These are phyloP conservation scores for Mythimna ferrago DNA, from an alignment of 2,888 invertebrate genomes.

Conservation along the genomic window DNA sequence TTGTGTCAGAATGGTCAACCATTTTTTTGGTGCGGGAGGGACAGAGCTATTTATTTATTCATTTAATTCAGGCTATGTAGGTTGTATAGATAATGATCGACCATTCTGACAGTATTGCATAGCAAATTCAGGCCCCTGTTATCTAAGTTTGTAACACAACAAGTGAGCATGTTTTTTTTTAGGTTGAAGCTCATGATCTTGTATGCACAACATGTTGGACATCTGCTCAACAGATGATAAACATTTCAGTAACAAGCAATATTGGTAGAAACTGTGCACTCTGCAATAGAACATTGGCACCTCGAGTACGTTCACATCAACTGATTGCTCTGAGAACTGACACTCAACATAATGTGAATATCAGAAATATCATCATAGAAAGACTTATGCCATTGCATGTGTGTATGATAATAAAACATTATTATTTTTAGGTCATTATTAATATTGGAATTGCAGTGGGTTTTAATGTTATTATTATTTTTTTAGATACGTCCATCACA, in stretches of 20 bases:
- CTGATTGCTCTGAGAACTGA: conserved; percentile 22
- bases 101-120: neutral
- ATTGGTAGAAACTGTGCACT: conserved; percentile 14
- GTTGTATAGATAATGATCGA: neutral
- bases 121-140: too few species aligned
- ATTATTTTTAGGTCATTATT: conserved; percentile 5
- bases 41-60: too few species aligned
- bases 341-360: conserved; percentile 20
- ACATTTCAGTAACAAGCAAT: neutral
- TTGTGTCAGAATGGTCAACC: too few species aligned
- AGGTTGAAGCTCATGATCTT: conserved; percentile 21
- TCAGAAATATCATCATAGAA: conserved; percentile 26
- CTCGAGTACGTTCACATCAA: conserved; percentile 21
- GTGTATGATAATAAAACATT: neutral
- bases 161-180: neutral
- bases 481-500: conserved; percentile 17
- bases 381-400: conserved; percentile 25
- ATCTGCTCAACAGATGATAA: neutral
- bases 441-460: neutral
- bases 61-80: neutral
- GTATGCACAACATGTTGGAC: conserved; percentile 17
- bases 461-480: neutral
- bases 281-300: conserved; percentile 19
- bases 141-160: neutral
- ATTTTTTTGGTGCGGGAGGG: too few species aligned